phyloP scores from a whole-genome alignment of 2,888 invertebrate genomes.

The Leptinotarsa juncta region DNA sequence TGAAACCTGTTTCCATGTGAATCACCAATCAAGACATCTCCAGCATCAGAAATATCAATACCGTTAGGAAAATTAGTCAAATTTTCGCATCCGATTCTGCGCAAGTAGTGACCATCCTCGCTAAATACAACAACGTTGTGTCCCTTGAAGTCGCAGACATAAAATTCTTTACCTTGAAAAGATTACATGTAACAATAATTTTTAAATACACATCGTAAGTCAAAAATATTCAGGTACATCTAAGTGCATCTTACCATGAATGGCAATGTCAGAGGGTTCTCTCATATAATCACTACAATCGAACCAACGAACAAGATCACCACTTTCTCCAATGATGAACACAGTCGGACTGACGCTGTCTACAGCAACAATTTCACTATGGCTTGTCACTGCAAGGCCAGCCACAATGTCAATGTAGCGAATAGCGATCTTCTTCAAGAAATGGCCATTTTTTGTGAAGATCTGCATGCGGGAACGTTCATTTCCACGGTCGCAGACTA shows the following conservation, averaged over 20 bases:
- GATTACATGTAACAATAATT: not conserved
- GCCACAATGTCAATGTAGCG: slow-evolving; percentile 92
- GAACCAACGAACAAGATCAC: slow-evolving; percentile 95
- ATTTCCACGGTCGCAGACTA: slow-evolving; percentile 97
- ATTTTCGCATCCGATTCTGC: slow-evolving; percentile 94
- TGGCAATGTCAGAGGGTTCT: slow-evolving; percentile 97
- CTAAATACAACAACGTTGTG: slow-evolving; percentile 97
- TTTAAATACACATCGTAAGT: slow-evolving; percentile 4
- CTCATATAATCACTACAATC: slow-evolving; percentile 98
- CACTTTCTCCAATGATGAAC: slow-evolving; percentile 91
- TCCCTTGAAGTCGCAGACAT: slow-evolving; percentile 98
- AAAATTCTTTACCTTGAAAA: slow-evolving; percentile 85
- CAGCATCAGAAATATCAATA: slow-evolving; percentile 96
- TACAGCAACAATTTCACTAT: slow-evolving; percentile 95
- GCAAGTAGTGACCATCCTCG: slow-evolving; percentile 90
- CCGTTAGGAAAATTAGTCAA: slow-evolving; percentile 98
- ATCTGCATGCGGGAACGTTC: slow-evolving; percentile 98
- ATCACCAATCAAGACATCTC: slow-evolving; percentile 96
- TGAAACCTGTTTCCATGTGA: slow-evolving; percentile 98
- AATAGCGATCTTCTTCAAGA: slow-evolving; percentile 93
- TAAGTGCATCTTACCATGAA: slow-evolving; percentile 75
- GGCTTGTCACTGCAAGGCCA: slow-evolving; percentile 91
- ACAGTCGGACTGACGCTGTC: slow-evolving; percentile 98
- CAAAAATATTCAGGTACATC: slow-evolving; percentile 23
- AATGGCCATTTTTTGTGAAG: slow-evolving; percentile 95